Percentiles rank a stretch among this genome's conserved stretches.
Evolutionary conservation across 1,140 invertebrate species (phyloP).

Genomic region (Pygmarrhopalites habei): DNA sequence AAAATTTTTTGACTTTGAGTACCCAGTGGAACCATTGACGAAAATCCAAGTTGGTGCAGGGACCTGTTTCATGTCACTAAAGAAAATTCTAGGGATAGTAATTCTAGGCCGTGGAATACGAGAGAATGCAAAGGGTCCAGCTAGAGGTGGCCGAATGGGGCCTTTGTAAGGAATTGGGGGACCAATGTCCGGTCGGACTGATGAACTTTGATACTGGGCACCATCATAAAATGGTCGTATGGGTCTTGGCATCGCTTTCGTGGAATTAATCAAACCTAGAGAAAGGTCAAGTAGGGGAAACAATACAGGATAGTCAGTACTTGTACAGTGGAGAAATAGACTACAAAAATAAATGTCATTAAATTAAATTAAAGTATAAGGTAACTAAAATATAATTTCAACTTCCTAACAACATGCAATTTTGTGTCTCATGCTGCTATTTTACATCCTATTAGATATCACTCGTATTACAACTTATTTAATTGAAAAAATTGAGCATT

Average conservation of each 20-base stretch:
- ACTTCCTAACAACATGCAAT: too few relatives aligned
- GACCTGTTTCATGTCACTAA: conserved; percentile 48
- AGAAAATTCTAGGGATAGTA: conserved; percentile 63
- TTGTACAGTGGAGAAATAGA: background rate
- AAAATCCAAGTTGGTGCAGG: conserved; percentile 76
- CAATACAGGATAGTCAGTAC: background rate
- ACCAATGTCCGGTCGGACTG: conserved; percentile 48
- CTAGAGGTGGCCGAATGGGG: conserved; percentile 59
- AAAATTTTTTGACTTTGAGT: too few relatives aligned
- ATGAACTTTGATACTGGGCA: conserved; percentile 9
- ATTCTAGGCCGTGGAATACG: conserved; percentile 69
- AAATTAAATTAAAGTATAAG: background rate
- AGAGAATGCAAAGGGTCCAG: conserved; percentile 84
- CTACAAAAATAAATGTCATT: background rate
- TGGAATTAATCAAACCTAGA: conserved; percentile 7
- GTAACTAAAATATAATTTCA: too few relatives aligned
- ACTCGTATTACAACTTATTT: too few relatives aligned
- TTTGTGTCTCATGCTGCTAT: too few relatives aligned
- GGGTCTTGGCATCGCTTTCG: conserved; percentile 24
- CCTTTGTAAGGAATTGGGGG: conserved; percentile 42
- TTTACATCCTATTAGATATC: too few relatives aligned
- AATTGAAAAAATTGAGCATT: too few relatives aligned
- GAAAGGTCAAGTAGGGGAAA: background rate
- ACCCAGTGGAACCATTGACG: conserved; percentile 69
- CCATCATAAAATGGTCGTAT: conserved; percentile 29